These are phyloP conservation scores for Parotocinclus haroldoi DNA, from an alignment of 2,797 vertebrate genomes.

Conservation along the genomic window DNA sequence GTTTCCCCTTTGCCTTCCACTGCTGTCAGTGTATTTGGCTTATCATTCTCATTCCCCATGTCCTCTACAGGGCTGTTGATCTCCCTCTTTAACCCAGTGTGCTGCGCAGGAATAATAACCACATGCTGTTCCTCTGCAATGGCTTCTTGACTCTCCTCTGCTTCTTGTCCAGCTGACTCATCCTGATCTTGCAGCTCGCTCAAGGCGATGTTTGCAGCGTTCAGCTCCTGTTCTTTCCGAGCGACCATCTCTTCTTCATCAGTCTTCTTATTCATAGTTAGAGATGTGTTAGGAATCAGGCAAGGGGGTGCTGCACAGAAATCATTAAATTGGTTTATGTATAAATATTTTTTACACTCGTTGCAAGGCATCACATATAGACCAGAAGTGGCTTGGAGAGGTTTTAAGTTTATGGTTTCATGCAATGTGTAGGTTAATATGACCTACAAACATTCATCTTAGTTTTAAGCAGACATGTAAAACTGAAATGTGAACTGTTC, in stretches of 20 bases:
- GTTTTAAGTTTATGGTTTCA: no score
- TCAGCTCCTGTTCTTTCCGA: conserved; percentile 32
- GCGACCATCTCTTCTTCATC: conserved; percentile 43
- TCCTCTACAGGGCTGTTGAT: background rate
- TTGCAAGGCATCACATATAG: no score
- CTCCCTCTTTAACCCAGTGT: background rate
- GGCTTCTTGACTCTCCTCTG: conserved; percentile 39
- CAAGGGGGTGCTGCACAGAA: conserved; percentile 34
- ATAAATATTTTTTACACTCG: no score
- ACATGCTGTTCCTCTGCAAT: background rate
- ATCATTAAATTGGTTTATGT: no score
- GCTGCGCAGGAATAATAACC: background rate
- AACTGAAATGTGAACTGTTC: no score
- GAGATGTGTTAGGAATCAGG: conserved; percentile 45
- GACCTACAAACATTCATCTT: no score
- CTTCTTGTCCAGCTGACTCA: background rate
- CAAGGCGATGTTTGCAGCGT: conserved; percentile 25
- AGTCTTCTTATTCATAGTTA: conserved; percentile 44
- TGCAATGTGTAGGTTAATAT: no score
- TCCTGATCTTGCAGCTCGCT: background rate
- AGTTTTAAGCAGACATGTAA: no score
- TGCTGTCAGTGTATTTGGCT: background rate
- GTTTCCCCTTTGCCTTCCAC: background rate
- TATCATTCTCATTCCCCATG: background rate
- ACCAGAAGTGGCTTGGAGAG: no score